Conservation (phyloP, 1,140 invertebrate genomes). For the Bilobella aurantiaca region DNA sequence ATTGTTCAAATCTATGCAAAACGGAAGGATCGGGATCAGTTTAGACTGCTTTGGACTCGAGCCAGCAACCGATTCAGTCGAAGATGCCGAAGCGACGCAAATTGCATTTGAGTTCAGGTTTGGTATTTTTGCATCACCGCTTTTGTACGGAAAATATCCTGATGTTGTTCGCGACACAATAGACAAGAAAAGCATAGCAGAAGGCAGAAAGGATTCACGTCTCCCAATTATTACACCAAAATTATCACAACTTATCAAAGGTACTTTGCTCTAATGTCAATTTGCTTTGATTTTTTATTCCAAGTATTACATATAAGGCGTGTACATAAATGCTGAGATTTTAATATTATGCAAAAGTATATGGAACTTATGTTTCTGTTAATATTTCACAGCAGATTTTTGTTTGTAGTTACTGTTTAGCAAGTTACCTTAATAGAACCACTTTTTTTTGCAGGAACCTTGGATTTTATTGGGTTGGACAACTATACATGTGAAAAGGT, state of each 20-base stretch:
- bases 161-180: not conserved
- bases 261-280: no score
- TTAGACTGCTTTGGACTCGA: slow-evolving; percentile 10
- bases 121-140: slow-evolving; percentile 5
- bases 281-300: slow-evolving; percentile 23
- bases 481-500: no score
- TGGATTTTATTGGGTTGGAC: no score
- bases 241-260: slow-evolving; percentile 34
- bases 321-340: not conserved
- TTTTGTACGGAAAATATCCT: slow-evolving; percentile 37
- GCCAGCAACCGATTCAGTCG: slow-evolving; percentile 14
- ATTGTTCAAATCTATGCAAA: slow-evolving; percentile 25
- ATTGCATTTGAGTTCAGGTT: slow-evolving; percentile 19
- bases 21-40: slow-evolving; percentile 23
- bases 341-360: no score
- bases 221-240: not conserved
- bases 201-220: not conserved
- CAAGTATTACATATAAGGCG: slow-evolving; percentile 24
- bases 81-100: slow-evolving; percentile 21
- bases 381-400: no score
- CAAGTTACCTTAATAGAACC: no score
- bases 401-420: no score
- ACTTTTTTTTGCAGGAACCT: no score
- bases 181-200: not conserved
- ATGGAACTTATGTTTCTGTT: no score